Conservation (phyloP, 2,888 invertebrate genomes). For the Camptogramma bilineatum region DNA sequence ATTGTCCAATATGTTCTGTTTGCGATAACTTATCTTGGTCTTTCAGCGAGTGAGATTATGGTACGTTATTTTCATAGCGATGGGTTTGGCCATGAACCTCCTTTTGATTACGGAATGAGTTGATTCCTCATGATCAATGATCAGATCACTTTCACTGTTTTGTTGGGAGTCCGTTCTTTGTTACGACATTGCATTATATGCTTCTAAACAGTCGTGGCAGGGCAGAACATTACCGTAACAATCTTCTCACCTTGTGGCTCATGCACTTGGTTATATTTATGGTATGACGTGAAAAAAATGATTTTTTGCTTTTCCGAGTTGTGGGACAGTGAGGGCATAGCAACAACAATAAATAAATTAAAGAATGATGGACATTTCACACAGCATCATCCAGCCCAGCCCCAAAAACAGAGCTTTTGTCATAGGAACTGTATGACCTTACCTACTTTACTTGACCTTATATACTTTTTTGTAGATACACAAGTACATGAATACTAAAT, state of each 20-base stretch:
- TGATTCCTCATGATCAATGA: background rate
- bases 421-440: no score
- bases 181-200: conserved; percentile 51
- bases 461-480: no score
- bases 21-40: conserved; percentile 38
- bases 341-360: no score
- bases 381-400: no score
- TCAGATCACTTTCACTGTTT: conserved; percentile 56
- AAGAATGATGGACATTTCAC: no score
- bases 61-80: conserved; percentile 26
- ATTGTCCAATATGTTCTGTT: conserved; percentile 45
- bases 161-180: conserved; percentile 51
- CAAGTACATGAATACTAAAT: no score
- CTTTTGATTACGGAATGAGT: background rate
- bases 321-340: no score
- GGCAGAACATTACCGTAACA: conserved; percentile 22
- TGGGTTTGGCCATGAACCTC: conserved; percentile 52
- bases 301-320: background rate
- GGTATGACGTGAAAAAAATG: background rate
- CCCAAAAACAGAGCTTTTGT: no score
- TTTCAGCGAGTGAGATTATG: conserved; percentile 22
- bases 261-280: background rate
- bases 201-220: conserved; percentile 22
- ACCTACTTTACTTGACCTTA: no score
- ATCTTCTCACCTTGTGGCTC: conserved; percentile 10